Evolutionary conservation across 2,888 invertebrate genomes (phyloP).

Genomic region (Diogma glabrata): DNA sequence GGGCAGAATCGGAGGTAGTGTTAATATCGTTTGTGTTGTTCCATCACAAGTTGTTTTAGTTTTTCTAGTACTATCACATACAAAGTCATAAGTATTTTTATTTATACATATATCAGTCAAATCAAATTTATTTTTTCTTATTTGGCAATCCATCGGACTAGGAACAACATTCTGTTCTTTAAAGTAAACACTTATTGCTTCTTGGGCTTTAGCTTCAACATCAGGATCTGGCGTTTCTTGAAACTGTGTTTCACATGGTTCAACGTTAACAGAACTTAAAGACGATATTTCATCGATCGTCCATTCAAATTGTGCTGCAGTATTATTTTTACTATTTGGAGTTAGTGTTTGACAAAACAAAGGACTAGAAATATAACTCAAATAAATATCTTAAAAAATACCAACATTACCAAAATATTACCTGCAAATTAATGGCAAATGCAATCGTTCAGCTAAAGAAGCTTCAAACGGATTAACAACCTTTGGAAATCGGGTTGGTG

Average conservation of each 20-base stretch:
- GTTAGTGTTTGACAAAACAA: slow-evolving; percentile 32
- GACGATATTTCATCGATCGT: slow-evolving; percentile 55
- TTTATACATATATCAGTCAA: slow-evolving; percentile 9
- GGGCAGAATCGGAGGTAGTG: slow-evolving; percentile 45
- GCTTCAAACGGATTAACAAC: slow-evolving; percentile 52
- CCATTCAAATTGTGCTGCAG: slow-evolving; percentile 47
- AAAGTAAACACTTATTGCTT: slow-evolving; percentile 42
- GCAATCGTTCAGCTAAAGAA: slow-evolving; percentile 45
- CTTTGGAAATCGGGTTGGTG: slow-evolving; percentile 44
- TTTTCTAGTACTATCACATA: background rate
- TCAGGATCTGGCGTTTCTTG: slow-evolving; percentile 43
- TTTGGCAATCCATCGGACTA: slow-evolving; percentile 33
- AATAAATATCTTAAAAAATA: background rate
- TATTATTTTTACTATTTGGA: slow-evolving; percentile 28
- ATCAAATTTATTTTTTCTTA: slow-evolving; percentile 30
- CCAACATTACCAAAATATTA: slow-evolving; percentile 27
- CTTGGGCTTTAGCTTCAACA: slow-evolving; percentile 46
- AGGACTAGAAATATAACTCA: slow-evolving; percentile 24
- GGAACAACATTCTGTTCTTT: slow-evolving; percentile 32
- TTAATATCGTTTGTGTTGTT: slow-evolving; percentile 45
- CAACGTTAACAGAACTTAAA: slow-evolving; percentile 50
- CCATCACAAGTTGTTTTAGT: slow-evolving; percentile 28
- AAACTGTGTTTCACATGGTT: slow-evolving; percentile 42
- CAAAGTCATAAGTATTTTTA: background rate
- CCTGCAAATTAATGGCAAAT: slow-evolving; percentile 55